phyloP scores from a whole-genome alignment of 2,888 invertebrate species.

The Microctonus aethiopoides region DNA sequence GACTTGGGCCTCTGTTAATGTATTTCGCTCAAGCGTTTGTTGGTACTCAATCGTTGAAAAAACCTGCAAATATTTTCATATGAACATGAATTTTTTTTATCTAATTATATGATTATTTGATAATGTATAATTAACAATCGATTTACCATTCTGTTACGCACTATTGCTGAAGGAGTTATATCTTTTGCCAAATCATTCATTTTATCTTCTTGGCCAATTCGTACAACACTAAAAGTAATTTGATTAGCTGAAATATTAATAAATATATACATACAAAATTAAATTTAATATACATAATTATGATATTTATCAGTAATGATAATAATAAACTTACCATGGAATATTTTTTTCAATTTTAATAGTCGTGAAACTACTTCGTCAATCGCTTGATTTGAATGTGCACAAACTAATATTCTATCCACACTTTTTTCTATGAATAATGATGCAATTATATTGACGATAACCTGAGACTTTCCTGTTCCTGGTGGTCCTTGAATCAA shows the following conservation, averaged over 20 bases:
- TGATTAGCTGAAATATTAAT: conserved; percentile 48
- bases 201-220: conserved; percentile 74
- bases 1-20: conserved; percentile 74
- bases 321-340: too few species aligned
- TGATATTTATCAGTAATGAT: too few species aligned
- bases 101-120: background rate
- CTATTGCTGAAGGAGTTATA: conserved; percentile 71
- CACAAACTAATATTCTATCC: conserved; percentile 79
- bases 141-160: conserved; percentile 65
- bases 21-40: conserved; percentile 52
- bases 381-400: conserved; percentile 88
- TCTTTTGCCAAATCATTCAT: conserved; percentile 71
- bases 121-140: background rate
- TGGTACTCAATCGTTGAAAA: too few species aligned
- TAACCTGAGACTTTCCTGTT: conserved; percentile 86
- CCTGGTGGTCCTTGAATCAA: conserved; percentile 85
- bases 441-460: conserved; percentile 78
- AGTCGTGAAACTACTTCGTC: conserved; percentile 80
- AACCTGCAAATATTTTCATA: too few species aligned
- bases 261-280: background rate
- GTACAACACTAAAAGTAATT: conserved; percentile 72
- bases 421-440: conserved; percentile 70
- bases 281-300: background rate
- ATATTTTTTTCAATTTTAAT: conserved; percentile 69
- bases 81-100: too few species aligned